Conservation (phyloP, 2,113 vertebrate species). For the Lanius ludovicianus region DNA sequence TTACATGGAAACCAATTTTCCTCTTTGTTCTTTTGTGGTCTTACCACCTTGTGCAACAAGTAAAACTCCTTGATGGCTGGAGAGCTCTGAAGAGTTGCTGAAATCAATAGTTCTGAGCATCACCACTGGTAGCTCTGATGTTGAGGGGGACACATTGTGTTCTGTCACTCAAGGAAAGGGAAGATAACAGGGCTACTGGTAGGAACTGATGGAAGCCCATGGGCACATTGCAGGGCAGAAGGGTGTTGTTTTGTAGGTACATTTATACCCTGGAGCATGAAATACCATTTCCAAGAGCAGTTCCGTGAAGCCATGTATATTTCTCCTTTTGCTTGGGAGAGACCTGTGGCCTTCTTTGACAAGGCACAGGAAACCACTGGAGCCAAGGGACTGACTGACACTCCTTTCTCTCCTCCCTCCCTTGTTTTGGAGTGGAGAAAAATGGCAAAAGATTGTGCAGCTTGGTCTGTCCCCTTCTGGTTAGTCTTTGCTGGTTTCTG, state of each 20-base stretch:
- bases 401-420: not conserved
- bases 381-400: not conserved
- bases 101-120: slow-evolving; percentile 3
- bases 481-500: not conserved
- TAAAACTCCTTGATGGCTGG: not conserved
- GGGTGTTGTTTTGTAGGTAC: not conserved
- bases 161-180: not conserved
- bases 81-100: not conserved
- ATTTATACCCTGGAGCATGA: not conserved
- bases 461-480: not conserved
- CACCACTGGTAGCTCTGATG: not conserved
- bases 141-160: not conserved
- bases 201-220: not conserved
- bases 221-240: not conserved
- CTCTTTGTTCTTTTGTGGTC: slow-evolving; percentile 1
- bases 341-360: slow-evolving; percentile 11
- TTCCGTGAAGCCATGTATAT: not conserved
- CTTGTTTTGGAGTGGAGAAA: not conserved
- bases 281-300: not conserved
- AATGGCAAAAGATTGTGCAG: not conserved
- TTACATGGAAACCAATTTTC: slow-evolving; percentile 20
- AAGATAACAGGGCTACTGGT: not conserved
- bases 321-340: not conserved
- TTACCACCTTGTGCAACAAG: not conserved
- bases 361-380: slow-evolving; percentile 14